Conservation (phyloP, 2,888 invertebrate species). For the Leptopilina myrica region DNA sequence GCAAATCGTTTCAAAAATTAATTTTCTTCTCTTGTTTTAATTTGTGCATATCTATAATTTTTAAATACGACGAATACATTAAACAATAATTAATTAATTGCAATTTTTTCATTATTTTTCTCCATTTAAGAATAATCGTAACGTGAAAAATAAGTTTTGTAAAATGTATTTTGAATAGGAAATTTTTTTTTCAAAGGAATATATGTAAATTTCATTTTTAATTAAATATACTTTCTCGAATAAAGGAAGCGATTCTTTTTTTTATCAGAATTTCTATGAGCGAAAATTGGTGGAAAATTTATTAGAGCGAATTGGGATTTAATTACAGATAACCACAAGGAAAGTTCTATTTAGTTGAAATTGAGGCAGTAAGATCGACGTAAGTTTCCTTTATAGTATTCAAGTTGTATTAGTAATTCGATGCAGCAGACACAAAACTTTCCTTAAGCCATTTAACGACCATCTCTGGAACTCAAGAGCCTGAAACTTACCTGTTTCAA, state of each 20-base stretch:
- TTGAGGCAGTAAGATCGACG: neutral
- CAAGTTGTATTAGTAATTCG: constrained; percentile 13
- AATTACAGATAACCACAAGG: neutral
- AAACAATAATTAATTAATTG: too few species aligned
- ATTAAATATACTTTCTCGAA: too few species aligned
- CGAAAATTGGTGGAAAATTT: neutral
- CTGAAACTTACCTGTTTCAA: constrained; percentile 13
- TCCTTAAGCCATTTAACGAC: constrained; percentile 24
- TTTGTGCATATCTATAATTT: too few species aligned
- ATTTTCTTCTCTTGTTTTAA: too few species aligned
- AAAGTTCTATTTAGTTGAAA: constrained; percentile 4
- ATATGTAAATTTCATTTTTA: too few species aligned
- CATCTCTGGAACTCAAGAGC: constrained; percentile 7
- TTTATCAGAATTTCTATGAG: neutral
- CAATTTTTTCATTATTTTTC: too few species aligned
- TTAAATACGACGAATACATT: too few species aligned
- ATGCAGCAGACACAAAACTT: constrained; percentile 14
- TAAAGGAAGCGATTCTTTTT: neutral
- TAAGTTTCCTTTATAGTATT: constrained; percentile 23
- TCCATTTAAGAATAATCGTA: too few species aligned
- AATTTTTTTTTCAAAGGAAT: too few species aligned
- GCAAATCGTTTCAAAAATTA: too few species aligned
- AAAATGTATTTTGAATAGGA: too few species aligned
- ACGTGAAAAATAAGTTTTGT: too few species aligned
- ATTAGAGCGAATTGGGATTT: neutral